Percentiles rank a stretch among this genome's conserved stretches.
These are phyloP conservation scores for Orientallactaga bullata DNA, from an alignment of 2,113 vertebrate species.

Conservation along the genomic window DNA sequence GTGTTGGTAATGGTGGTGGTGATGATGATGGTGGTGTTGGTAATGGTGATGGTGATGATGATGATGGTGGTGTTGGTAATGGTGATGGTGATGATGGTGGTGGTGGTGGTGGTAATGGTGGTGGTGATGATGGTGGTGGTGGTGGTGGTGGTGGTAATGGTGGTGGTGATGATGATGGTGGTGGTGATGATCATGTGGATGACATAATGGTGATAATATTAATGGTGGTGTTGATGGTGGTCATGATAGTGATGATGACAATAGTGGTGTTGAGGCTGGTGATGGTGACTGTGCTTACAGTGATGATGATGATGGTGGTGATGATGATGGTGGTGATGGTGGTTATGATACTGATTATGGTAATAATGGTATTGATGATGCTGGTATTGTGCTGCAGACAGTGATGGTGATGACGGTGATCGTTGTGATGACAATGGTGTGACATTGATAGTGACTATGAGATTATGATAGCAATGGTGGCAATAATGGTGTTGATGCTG, in stretches of 20 bases:
- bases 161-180: neutral
- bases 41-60: too few relatives aligned
- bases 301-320: neutral
- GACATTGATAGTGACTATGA: too few relatives aligned
- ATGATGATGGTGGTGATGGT: neutral
- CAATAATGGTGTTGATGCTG: too few relatives aligned
- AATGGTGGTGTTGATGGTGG: neutral
- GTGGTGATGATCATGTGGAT: too few relatives aligned
- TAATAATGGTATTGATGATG: neutral
- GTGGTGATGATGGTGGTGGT: too few relatives aligned
- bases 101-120: accelerated
- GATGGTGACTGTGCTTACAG: neutral
- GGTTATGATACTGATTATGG: neutral
- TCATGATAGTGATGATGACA: neutral
- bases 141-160: neutral
- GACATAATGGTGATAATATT: too few relatives aligned
- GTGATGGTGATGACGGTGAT: neutral
- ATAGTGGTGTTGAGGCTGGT: neutral
- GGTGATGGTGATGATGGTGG: neutral
- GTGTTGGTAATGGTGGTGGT: too few relatives aligned
- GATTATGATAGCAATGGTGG: too few relatives aligned
- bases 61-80: too few relatives aligned
- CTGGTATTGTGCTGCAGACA: too few relatives aligned
- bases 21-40: too few relatives aligned
- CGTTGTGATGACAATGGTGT: accelerated